Conservation (phyloP, 2,797 vertebrate species). For the Hemibagrus guttatus region DNA sequence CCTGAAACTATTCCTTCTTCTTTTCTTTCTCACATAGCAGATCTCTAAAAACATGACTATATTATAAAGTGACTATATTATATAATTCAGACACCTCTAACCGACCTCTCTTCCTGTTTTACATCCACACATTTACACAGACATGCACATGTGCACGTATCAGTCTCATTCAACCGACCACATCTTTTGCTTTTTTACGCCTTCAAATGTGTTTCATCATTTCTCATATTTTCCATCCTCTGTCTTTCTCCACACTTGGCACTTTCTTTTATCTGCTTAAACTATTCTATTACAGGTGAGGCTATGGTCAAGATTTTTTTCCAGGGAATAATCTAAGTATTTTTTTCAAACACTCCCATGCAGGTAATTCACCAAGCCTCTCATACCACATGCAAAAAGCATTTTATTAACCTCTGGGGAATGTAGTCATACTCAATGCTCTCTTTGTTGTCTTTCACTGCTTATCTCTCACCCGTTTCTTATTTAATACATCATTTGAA, state of each 20-base stretch:
- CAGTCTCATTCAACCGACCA: background rate
- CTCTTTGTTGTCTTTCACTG: constrained; percentile 71
- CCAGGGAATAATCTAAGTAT: background rate
- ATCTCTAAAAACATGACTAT: background rate
- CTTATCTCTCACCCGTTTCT: constrained; percentile 75
- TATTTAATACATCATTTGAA: constrained; percentile 63
- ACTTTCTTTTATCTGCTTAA: background rate
- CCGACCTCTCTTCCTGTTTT: constrained; percentile 58
- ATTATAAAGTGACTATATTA: background rate
- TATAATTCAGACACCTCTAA: background rate
- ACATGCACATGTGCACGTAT: constrained; percentile 4
- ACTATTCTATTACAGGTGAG: background rate
- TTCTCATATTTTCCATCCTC: background rate
- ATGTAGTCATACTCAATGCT: constrained; percentile 66
- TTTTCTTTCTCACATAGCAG: constrained; percentile 64
- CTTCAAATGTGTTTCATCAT: background rate
- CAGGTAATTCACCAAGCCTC: background rate
- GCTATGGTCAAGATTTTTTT: background rate
- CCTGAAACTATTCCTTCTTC: constrained; percentile 69
- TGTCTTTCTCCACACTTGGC: background rate
- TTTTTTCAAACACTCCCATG: background rate
- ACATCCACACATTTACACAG: constrained; percentile 7
- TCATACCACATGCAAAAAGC: background rate
- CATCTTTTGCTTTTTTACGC: background rate
- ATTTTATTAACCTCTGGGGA: background rate